A percentile compares a stretch with the other conserved stretches of the same genome.
Evolutionary conservation across 1,140 invertebrate genomes (phyloP).

Genomic region (Drosophila bifasciata): DNA sequence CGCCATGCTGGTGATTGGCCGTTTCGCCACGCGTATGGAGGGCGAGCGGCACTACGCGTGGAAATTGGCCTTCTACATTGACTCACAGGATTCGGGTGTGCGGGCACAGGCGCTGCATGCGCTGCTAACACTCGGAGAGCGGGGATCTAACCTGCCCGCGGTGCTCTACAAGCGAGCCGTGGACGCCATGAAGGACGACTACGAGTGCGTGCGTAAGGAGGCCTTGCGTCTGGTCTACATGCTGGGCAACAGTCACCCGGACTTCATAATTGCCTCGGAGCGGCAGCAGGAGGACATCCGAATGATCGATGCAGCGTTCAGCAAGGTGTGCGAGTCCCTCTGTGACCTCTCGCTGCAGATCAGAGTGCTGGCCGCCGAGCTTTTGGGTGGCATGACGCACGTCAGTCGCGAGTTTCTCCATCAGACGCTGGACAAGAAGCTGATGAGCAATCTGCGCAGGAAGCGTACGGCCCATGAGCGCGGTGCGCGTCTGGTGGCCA

Average conservation of each 20-base stretch:
- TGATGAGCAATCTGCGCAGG: conserved; percentile 97
- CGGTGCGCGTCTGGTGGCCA: conserved; percentile 90
- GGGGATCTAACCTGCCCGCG: conserved; percentile 91
- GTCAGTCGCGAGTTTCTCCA: conserved; percentile 96
- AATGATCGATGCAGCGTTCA: conserved; percentile 98
- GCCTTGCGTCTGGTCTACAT: conserved; percentile 94
- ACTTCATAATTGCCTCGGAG: conserved; percentile 88
- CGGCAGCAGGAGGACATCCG: conserved; percentile 90
- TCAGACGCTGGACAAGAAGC: conserved; percentile 98
- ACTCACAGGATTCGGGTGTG: conserved; percentile 95
- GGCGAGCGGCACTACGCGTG: conserved; percentile 86
- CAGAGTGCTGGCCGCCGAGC: conserved; percentile 89
- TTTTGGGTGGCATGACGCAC: conserved; percentile 93
- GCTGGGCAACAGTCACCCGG: conserved; percentile 93
- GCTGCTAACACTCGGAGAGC: conserved; percentile 86
- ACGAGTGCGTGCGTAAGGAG: conserved; percentile 95
- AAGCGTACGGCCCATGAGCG: conserved; percentile 93
- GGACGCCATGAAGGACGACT: conserved; percentile 94
- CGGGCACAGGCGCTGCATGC: conserved; percentile 94
- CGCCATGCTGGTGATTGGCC: conserved; percentile 90
- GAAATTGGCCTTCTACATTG: conserved; percentile 91
- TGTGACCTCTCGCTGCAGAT: conserved; percentile 96
- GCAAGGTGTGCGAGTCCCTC: conserved; percentile 95
- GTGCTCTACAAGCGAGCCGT: conserved; percentile 93
- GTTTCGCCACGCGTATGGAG: conserved; percentile 85